Evolutionary conservation across 2,797 vertebrate species (phyloP).

Genomic region (Chelon labrosus): DNA sequence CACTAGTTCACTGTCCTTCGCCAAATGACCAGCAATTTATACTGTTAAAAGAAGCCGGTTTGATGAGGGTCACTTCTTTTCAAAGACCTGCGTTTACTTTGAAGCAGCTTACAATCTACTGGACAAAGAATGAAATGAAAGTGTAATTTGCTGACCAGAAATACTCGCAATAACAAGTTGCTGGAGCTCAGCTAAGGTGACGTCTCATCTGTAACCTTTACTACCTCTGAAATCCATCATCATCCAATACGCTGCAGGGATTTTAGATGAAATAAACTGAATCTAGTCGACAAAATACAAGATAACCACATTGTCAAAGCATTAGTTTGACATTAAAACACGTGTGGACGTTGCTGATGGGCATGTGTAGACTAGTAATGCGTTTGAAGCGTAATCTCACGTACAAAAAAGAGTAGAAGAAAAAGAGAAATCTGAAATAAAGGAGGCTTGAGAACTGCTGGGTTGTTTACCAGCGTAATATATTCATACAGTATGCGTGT

Average conservation of each 20-base stretch:
- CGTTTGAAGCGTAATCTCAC: constrained; percentile 7
- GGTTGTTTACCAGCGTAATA: constrained; percentile 49
- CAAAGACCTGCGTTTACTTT: background rate
- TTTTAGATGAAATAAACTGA: background rate
- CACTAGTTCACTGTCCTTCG: background rate
- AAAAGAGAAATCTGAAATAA: constrained; percentile 13
- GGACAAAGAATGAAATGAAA: background rate
- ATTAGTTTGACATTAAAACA: constrained; percentile 6
- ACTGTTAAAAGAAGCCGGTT: background rate
- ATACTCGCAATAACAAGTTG: too few relatives aligned
- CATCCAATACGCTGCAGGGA: too few relatives aligned
- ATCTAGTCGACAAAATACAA: too few relatives aligned
- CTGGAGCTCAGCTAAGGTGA: too few relatives aligned
- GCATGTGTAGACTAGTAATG: constrained; percentile 13
- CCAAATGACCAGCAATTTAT: background rate
- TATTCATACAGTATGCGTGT: constrained; percentile 55
- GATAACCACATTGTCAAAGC: too few relatives aligned
- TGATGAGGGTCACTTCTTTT: background rate
- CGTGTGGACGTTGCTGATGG: constrained; percentile 19
- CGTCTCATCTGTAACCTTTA: too few relatives aligned
- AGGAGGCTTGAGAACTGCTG: constrained; percentile 8
- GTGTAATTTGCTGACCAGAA: background rate
- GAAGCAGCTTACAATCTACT: background rate
- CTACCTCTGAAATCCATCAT: too few relatives aligned
- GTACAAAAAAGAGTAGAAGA: constrained; percentile 12